These are phyloP conservation scores for Eptesicus fuscus DNA, from an alignment of 2,113 vertebrate genomes.

Conservation along the genomic window DNA sequence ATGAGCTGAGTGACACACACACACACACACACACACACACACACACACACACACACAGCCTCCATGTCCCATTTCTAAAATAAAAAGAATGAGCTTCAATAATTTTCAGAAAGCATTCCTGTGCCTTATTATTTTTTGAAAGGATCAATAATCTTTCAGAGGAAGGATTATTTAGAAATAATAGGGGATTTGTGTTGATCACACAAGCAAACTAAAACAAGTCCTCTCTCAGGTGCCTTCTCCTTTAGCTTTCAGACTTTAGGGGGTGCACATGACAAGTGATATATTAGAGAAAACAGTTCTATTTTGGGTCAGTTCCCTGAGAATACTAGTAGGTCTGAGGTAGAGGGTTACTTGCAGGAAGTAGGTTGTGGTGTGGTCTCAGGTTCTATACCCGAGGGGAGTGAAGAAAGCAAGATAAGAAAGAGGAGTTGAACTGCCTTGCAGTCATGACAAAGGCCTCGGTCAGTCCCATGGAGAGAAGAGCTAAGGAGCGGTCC, in stretches of 20 bases:
- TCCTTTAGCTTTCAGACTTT: background rate
- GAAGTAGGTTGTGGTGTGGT: background rate
- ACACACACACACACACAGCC: background rate
- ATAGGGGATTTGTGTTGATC: background rate
- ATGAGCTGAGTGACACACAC: background rate
- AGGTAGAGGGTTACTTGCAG: background rate
- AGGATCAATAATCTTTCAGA: background rate
- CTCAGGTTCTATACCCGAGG: background rate
- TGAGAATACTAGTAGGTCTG: background rate
- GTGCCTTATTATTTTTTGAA: background rate
- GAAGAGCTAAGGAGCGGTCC: rapidly evolving
- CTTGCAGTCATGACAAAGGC: background rate
- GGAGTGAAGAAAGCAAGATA: background rate
- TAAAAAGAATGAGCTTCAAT: background rate
- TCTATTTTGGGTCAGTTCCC: background rate
- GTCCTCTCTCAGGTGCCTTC: background rate
- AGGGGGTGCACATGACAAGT: background rate
- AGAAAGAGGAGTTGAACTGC: background rate
- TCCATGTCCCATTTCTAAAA: background rate
- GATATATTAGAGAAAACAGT: background rate
- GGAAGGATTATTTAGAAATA: background rate
- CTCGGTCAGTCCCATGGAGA: background rate
- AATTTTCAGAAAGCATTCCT: background rate
- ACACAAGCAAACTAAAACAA: background rate
- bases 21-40: background rate